Percentiles rank a stretch among this genome's conserved stretches.
phyloP scores from a whole-genome alignment of 37 sponge, comb jelly and placozoan species.

The Sycon ciliatum region DNA sequence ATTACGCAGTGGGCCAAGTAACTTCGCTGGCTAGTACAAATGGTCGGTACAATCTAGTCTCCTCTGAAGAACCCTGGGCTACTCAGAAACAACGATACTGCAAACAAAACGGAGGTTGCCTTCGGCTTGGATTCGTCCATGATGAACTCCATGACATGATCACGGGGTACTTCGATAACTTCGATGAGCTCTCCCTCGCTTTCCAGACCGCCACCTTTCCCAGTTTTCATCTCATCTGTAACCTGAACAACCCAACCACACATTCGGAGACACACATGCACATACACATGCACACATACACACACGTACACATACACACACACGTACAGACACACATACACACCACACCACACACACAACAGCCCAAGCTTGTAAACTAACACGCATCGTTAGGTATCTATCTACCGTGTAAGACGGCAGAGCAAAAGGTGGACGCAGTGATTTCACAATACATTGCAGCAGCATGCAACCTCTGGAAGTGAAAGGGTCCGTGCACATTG shows the following conservation, averaged over 20 bases:
- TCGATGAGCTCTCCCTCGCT: conserved; percentile 85
- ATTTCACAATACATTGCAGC: too few species aligned
- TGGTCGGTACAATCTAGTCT: too few species aligned
- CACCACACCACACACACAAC: conserved; percentile 17
- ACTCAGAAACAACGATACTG: conserved; percentile 61
- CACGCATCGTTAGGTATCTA: too few species aligned
- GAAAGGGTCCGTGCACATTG: too few species aligned
- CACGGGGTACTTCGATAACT: conserved; percentile 65
- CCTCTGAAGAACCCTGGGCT: too few species aligned
- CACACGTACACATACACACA: neutral
- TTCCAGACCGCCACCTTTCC: conserved; percentile 59
- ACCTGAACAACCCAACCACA: too few species aligned
- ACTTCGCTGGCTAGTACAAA: too few species aligned
- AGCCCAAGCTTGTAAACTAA: conserved; percentile 62
- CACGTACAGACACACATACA: neutral
- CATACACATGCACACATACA: neutral
- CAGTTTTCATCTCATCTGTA: conserved; percentile 58
- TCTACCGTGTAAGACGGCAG: too few species aligned
- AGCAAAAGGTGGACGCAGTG: too few species aligned
- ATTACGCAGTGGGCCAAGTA: too few species aligned
- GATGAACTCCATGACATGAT: conserved; percentile 38
- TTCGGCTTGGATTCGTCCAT: conserved; percentile 43
- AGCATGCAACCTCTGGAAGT: too few species aligned
- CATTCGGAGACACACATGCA: neutral
- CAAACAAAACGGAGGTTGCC: conserved; percentile 60